phyloP scores from a whole-genome alignment of 2,888 invertebrate species.

The Oscheius sp. region DNA sequence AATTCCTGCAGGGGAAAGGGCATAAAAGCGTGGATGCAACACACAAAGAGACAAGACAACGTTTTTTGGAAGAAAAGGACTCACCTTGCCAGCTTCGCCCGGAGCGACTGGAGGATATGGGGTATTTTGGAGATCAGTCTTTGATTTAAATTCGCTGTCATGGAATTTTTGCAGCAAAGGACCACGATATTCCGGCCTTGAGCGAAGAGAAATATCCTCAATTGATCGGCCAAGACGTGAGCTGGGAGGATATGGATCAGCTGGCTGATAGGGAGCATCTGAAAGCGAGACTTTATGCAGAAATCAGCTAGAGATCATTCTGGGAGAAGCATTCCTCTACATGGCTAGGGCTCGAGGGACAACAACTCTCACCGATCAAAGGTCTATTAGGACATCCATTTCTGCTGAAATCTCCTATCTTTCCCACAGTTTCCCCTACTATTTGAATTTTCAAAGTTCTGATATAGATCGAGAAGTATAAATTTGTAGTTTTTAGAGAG shows the following conservation, averaged over 20 bases:
- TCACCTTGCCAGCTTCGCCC: slow-evolving; percentile 24
- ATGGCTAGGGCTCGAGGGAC: too few relatives aligned
- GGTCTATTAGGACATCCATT: too few relatives aligned
- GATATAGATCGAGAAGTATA: too few relatives aligned
- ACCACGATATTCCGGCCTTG: slow-evolving; percentile 63
- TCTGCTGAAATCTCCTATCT: too few relatives aligned
- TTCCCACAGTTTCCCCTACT: too few relatives aligned
- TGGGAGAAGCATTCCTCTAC: too few relatives aligned
- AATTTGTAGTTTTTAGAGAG: too few relatives aligned
- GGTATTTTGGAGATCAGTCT: slow-evolving; percentile 39
- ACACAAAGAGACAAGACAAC: neutral
- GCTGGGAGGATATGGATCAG: neutral
- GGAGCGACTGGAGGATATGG: slow-evolving; percentile 51
- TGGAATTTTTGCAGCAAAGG: slow-evolving; percentile 69
- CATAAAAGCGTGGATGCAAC: slow-evolving; percentile 6
- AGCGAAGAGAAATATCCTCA: slow-evolving; percentile 55
- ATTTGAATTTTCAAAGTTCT: too few relatives aligned
- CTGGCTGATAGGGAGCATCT: too few relatives aligned
- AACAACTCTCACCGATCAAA: too few relatives aligned
- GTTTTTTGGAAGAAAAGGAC: neutral
- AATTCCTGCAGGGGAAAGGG: slow-evolving; percentile 60
- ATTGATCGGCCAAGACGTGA: slow-evolving; percentile 63
- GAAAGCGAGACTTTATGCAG: too few relatives aligned
- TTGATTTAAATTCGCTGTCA: slow-evolving; percentile 58
- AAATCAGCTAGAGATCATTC: too few relatives aligned